Evolutionary conservation across 1,140 invertebrate species (phyloP).

Genomic region (Calycopis cecrops): DNA sequence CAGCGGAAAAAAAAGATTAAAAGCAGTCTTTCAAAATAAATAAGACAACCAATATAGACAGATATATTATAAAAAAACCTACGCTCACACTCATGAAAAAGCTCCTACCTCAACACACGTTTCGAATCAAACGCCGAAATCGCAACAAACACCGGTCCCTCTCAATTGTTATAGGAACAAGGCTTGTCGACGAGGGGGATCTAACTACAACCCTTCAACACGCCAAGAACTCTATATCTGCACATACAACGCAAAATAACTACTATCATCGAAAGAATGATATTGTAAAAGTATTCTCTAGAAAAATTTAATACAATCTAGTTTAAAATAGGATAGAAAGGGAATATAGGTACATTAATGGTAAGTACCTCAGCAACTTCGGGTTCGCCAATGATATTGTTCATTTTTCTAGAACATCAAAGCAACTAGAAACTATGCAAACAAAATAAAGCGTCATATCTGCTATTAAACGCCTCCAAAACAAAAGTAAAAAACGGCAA

Average conservation of each 20-base stretch:
- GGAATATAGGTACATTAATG: too few species aligned
- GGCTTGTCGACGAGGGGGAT: conserved; percentile 7
- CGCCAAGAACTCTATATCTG: not conserved
- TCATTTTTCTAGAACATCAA: not conserved
- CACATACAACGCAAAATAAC: not conserved
- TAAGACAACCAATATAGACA: conserved; percentile 23
- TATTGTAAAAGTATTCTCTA: not conserved
- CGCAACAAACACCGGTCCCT: conserved; percentile 23
- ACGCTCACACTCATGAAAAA: conserved; percentile 17
- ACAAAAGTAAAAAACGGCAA: too few species aligned
- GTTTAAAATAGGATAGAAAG: not conserved
- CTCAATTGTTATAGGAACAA: conserved; percentile 18
- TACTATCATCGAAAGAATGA: not conserved
- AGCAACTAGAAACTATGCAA: not conserved
- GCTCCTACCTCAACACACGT: conserved; percentile 1
- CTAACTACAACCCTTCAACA: conserved; percentile 1
- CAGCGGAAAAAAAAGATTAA: conserved; percentile 17
- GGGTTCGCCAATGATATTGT: too few species aligned
- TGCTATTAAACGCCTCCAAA: too few species aligned
- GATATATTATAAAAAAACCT: conserved; percentile 22
- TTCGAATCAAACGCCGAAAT: conserved; percentile 18
- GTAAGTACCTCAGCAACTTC: too few species aligned
- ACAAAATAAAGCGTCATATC: not conserved
- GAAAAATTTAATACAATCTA: not conserved
- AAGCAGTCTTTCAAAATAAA: conserved; percentile 27